Percentiles rank a stretch among this genome's conserved stretches.
Conservation (phyloP, 2,888 invertebrate genomes). For the Polydrusus pterygomalis region DNA sequence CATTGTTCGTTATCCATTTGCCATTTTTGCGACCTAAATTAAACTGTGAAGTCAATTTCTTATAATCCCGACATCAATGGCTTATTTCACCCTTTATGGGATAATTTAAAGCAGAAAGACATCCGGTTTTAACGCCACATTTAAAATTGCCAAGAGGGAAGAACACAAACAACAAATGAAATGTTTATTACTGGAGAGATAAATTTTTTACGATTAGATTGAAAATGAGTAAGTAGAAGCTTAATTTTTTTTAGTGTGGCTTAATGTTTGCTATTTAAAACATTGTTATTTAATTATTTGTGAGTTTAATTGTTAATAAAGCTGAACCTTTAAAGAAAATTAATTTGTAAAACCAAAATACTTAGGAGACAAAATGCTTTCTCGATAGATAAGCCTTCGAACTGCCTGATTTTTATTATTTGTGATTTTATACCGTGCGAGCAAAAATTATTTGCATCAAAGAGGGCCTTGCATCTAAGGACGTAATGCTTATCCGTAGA, state of each 20-base stretch:
- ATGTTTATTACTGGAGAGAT: not conserved
- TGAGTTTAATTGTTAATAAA: too few relatives aligned
- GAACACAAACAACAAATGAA: not conserved
- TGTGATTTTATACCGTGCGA: too few relatives aligned
- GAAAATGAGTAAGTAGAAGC: not conserved
- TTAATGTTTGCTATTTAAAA: not conserved
- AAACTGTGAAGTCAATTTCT: slow-evolving; percentile 15
- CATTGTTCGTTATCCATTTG: not conserved
- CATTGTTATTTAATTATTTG: not conserved
- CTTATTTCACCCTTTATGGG: slow-evolving; percentile 31
- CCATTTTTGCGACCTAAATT: slow-evolving; percentile 5
- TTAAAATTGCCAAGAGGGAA: slow-evolving; percentile 7
- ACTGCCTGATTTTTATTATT: too few relatives aligned
- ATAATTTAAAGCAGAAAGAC: slow-evolving; percentile 27
- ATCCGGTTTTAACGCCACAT: slow-evolving; percentile 18
- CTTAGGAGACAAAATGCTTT: too few relatives aligned
- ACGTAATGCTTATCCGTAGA: too few relatives aligned
- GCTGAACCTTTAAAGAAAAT: too few relatives aligned
- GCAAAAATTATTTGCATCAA: too few relatives aligned
- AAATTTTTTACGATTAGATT: not conserved
- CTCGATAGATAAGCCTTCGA: too few relatives aligned
- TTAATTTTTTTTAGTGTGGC: not conserved
- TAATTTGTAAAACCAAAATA: too few relatives aligned
- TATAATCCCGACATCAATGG: not conserved
- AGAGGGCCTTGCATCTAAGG: too few relatives aligned